phyloP scores from a whole-genome alignment of 1,140 invertebrate genomes.

The Aradophagus sp. region DNA sequence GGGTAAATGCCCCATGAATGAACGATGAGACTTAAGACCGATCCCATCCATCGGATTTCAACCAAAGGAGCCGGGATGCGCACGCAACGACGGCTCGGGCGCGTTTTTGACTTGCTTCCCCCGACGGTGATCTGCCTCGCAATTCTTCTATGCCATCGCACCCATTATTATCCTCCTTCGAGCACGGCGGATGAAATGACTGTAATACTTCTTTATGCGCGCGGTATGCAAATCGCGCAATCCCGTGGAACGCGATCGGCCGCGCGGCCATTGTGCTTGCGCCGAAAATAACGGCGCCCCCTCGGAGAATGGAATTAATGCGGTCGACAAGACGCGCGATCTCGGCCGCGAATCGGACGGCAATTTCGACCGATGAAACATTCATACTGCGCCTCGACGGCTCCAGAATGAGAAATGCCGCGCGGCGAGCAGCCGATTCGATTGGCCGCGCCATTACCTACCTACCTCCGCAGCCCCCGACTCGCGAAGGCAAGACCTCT shows the following conservation, averaged over 20 bases:
- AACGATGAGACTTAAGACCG: constrained; percentile 71
- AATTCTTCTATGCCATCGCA: constrained; percentile 58
- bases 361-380: too few relatives aligned
- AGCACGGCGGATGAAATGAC: constrained; percentile 53
- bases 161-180: constrained; percentile 65
- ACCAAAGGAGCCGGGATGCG: constrained; percentile 43
- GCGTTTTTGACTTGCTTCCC: constrained; percentile 43
- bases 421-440: too few relatives aligned
- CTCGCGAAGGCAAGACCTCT: too few relatives aligned
- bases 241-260: constrained; percentile 30
- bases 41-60: constrained; percentile 54
- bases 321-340: too few relatives aligned
- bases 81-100: too few relatives aligned
- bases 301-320: too few relatives aligned
- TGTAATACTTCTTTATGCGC: constrained; percentile 56
- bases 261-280: constrained; percentile 22
- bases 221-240: constrained; percentile 48
- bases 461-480: too few relatives aligned
- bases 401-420: too few relatives aligned
- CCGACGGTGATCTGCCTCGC: constrained; percentile 61
- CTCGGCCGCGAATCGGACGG: too few relatives aligned
- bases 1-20: constrained; percentile 76
- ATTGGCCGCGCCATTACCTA: too few relatives aligned
- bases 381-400: too few relatives aligned
- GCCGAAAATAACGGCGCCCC: background rate